Conservation (phyloP, 2,888 invertebrate genomes). For the Pantelozetes paolii region DNA sequence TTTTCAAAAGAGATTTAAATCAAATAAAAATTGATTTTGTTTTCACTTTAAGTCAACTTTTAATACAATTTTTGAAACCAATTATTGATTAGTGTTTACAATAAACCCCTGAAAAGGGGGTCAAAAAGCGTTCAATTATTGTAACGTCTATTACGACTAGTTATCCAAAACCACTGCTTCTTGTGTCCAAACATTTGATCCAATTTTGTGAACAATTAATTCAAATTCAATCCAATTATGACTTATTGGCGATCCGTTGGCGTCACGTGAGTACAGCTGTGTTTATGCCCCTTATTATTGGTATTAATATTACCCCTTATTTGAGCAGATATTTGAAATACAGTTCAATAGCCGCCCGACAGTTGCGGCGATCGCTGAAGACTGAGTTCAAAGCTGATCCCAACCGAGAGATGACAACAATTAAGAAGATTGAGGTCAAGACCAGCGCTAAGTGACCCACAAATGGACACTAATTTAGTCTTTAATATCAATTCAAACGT, state of each 20-base stretch:
- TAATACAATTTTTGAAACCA: background rate
- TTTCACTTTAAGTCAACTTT: background rate
- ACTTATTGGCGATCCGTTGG: constrained; percentile 36
- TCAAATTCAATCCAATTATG: background rate
- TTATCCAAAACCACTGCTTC: background rate
- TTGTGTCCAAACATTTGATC: background rate
- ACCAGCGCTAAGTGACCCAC: background rate
- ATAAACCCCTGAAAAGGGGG: background rate
- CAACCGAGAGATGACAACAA: constrained; percentile 5
- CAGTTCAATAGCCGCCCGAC: constrained; percentile 40
- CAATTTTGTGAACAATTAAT: background rate
- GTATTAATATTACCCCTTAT: background rate
- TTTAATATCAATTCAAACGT: background rate
- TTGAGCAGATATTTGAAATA: constrained; percentile 35
- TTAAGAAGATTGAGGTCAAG: constrained; percentile 32
- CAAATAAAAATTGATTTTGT: background rate
- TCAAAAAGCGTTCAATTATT: too few species aligned
- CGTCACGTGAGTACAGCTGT: constrained; percentile 19
- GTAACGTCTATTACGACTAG: too few species aligned
- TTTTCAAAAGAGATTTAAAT: background rate
- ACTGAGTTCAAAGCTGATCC: constrained; percentile 17
- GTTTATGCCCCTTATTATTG: background rate
- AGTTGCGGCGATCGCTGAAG: constrained; percentile 34
- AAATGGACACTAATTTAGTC: background rate
- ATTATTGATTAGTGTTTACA: background rate